Evolutionary conservation across 2,797 vertebrate genomes (phyloP).

Genomic region (Lates japonicus): DNA sequence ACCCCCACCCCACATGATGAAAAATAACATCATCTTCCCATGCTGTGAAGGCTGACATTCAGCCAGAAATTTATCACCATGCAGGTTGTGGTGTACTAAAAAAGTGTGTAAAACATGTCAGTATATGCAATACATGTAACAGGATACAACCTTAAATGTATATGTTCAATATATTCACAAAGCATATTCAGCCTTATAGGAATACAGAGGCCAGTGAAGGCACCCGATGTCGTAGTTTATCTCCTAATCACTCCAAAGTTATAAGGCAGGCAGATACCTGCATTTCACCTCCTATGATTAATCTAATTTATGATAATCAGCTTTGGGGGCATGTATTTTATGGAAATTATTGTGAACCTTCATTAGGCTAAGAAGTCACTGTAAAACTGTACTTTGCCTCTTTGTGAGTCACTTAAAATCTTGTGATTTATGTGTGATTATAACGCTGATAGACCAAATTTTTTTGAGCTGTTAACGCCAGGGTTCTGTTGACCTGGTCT

Average conservation of each 20-base stretch:
- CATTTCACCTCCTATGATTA: not conserved
- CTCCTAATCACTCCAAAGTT: not conserved
- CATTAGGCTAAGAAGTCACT: not conserved
- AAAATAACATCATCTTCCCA: not conserved
- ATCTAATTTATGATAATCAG: not conserved
- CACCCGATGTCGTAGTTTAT: not conserved
- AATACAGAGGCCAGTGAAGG: not conserved
- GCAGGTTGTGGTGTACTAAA: not conserved
- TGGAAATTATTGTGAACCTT: not conserved
- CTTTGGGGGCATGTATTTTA: not conserved
- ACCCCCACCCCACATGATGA: not conserved
- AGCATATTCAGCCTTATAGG: not conserved
- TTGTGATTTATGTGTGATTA: conserved; percentile 58
- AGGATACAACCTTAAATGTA: not conserved
- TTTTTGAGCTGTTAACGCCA: conserved; percentile 55
- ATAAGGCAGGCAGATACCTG: not conserved
- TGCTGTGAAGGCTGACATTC: not conserved
- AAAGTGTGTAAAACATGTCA: conserved; percentile 5
- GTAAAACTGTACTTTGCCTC: conserved; percentile 3
- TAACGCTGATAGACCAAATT: conserved; percentile 41
- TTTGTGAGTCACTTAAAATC: conserved; percentile 20
- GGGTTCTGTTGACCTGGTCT: conserved; percentile 34
- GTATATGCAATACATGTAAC: not conserved
- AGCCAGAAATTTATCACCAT: not conserved
- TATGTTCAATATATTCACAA: conserved; percentile 28